These are phyloP conservation scores for Athetis lepigone DNA, from an alignment of 2,888 invertebrate species.

Conservation along the genomic window DNA sequence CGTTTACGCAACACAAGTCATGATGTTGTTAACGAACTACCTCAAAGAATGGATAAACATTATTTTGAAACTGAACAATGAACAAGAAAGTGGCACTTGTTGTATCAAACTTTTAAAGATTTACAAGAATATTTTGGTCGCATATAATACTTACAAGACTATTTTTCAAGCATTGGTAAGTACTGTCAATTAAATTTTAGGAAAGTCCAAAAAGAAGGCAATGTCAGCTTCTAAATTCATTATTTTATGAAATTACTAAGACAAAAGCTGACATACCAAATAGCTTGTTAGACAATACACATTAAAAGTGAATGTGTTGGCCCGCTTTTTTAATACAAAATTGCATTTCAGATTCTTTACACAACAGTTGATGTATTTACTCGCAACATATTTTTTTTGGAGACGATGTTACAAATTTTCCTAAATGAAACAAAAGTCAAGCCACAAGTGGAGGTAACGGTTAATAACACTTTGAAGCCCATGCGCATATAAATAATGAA, in stretches of 20 bases:
- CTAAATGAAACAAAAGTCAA: background rate
- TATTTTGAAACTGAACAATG: background rate
- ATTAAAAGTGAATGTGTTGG: background rate
- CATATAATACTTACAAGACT: slow-evolving; percentile 35
- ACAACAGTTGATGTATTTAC: slow-evolving; percentile 1
- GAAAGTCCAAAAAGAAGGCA: background rate
- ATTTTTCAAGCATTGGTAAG: slow-evolving; percentile 47
- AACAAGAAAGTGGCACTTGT: background rate
- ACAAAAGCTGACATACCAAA: too few species aligned
- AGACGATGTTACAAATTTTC: background rate
- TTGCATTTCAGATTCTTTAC: slow-evolving; percentile 7
- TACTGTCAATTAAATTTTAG: background rate
- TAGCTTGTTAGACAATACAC: too few species aligned
- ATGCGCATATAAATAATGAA: too few species aligned
- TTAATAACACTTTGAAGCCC: too few species aligned
- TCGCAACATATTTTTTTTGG: slow-evolving; percentile 1
- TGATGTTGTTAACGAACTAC: slow-evolving; percentile 28
- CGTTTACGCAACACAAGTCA: slow-evolving; percentile 32
- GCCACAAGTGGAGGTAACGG: background rate
- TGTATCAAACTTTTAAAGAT: slow-evolving; percentile 14
- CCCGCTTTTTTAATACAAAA: background rate
- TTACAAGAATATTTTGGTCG: slow-evolving; percentile 37
- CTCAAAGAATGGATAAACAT: slow-evolving; percentile 19
- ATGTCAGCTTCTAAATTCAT: background rate
- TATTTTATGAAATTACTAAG: too few species aligned